phyloP scores from a whole-genome alignment of 2,888 invertebrate species.

The Syrphus vitripennis region DNA sequence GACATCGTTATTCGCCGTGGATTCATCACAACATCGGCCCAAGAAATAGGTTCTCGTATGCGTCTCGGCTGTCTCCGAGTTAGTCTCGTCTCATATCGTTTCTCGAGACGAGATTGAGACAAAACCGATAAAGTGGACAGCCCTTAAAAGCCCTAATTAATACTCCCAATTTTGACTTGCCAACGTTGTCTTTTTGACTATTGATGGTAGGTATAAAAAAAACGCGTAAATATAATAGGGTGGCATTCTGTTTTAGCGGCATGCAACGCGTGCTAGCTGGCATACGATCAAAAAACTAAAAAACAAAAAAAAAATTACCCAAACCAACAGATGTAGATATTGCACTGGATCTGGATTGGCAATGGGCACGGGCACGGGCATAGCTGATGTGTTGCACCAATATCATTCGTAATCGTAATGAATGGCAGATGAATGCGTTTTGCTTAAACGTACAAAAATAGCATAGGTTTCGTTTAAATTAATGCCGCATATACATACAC shows the following conservation, averaged over 20 bases:
- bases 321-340: constrained; percentile 61
- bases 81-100: too few species aligned
- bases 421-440: constrained; percentile 68
- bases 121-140: too few species aligned
- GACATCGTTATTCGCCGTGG: too few species aligned
- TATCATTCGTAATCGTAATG: constrained; percentile 46
- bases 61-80: too few species aligned
- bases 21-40: too few species aligned
- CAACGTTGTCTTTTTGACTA: background rate
- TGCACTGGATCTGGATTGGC: constrained; percentile 58
- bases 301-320: constrained; percentile 38
- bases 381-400: background rate
- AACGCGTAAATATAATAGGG: constrained; percentile 42
- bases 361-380: constrained; percentile 37
- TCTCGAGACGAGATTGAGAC: too few species aligned
- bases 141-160: too few species aligned
- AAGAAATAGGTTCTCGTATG: too few species aligned
- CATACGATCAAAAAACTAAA: constrained; percentile 46
- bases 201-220: background rate
- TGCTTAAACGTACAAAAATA: constrained; percentile 57
- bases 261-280: constrained; percentile 57
- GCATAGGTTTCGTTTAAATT: constrained; percentile 54
- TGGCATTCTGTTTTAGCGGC: constrained; percentile 26
- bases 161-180: too few species aligned
- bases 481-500: constrained; percentile 33